Conservation (phyloP, 2,888 invertebrate species). For the Enchytraeus crypticus region DNA sequence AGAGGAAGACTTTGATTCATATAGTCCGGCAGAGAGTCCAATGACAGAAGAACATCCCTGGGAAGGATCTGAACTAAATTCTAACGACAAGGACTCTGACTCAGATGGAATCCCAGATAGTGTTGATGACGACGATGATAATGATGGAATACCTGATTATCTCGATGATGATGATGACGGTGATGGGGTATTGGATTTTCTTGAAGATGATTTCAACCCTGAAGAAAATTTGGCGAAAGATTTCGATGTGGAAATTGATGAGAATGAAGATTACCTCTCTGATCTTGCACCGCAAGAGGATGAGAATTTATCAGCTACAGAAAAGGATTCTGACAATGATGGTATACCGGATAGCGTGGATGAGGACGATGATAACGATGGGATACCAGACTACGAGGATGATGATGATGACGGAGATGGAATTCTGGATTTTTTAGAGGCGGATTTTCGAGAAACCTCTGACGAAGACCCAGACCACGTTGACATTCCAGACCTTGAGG, state of each 20-base stretch:
- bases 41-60: too few species aligned
- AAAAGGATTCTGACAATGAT: constrained; percentile 7
- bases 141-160: constrained; percentile 19
- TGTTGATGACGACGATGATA: constrained; percentile 13
- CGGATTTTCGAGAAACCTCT: too few species aligned
- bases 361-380: constrained; percentile 7
- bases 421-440: constrained; percentile 15
- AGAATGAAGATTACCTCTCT: too few species aligned
- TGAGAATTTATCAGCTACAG: too few species aligned
- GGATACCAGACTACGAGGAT: constrained; percentile 5
- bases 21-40: background rate
- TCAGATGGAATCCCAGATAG: constrained; percentile 5
- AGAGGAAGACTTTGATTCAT: constrained; percentile 3
- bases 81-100: constrained; percentile 5
- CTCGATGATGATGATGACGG: constrained; percentile 19
- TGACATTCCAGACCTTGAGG: background rate
- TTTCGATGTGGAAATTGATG: too few species aligned
- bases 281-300: too few species aligned
- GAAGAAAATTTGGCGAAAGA: too few species aligned
- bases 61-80: too few species aligned
- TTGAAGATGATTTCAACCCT: constrained; percentile 20
- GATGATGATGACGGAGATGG: constrained; percentile 27
- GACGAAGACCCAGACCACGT: background rate
- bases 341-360: constrained; percentile 28
- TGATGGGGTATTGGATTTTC: constrained; percentile 25